Evolutionary conservation across 1,140 invertebrate species (phyloP).

Genomic region (Parapsyche elsis): DNA sequence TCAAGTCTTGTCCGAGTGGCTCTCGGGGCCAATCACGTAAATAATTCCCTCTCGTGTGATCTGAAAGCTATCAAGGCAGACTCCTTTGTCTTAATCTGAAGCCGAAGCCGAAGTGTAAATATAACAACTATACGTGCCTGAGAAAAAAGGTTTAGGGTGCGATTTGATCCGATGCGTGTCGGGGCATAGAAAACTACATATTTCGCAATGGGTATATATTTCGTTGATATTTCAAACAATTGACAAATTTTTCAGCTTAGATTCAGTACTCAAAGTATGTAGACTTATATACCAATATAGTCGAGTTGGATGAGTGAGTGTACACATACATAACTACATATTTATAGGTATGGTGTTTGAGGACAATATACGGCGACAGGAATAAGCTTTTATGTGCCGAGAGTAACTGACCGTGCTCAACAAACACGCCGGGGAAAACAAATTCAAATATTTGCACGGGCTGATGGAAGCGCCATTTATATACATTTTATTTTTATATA

Average conservation of each 20-base stretch:
- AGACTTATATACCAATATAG: neutral
- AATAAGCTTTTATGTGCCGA: slow-evolving; percentile 60
- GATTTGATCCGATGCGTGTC: neutral
- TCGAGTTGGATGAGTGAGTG: neutral
- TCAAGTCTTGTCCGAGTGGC: slow-evolving; percentile 24
- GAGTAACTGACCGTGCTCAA: slow-evolving; percentile 65
- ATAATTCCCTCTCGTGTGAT: slow-evolving; percentile 14
- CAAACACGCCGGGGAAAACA: slow-evolving; percentile 60
- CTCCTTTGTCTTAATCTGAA: slow-evolving; percentile 6
- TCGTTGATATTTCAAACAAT: no score
- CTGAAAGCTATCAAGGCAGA: neutral
- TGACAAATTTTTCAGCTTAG: neutral
- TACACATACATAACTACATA: no score
- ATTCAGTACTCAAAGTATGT: neutral
- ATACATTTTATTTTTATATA: no score
- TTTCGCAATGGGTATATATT: no score
- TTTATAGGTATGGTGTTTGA: slow-evolving; percentile 54
- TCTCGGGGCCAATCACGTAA: slow-evolving; percentile 43
- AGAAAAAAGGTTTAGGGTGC: neutral
- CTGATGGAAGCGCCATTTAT: slow-evolving; percentile 29
- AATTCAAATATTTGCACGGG: slow-evolving; percentile 51
- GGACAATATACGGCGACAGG: slow-evolving; percentile 58
- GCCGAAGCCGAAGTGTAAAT: neutral
- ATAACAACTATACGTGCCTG: neutral
- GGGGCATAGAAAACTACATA: neutral